These are phyloP conservation scores for Pseudococcus longispinus DNA, from an alignment of 2,888 invertebrate species.

Conservation along the genomic window DNA sequence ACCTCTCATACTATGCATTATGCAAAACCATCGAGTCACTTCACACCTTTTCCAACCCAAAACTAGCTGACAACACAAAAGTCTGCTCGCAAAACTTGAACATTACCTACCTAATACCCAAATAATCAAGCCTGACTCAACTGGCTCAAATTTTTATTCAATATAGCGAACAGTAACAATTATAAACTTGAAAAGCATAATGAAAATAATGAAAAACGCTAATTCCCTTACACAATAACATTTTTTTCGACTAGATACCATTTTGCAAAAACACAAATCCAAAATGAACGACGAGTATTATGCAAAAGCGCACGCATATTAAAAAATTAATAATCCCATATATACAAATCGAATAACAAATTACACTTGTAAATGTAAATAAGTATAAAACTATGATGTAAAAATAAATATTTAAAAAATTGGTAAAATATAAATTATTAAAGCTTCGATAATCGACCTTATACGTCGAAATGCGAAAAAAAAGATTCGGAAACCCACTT, in stretches of 20 bases:
- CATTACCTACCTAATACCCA: not conserved
- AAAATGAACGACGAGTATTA: slow-evolving; percentile 39
- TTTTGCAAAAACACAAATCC: slow-evolving; percentile 28
- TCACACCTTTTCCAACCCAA: not conserved
- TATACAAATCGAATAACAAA: slow-evolving; percentile 32
- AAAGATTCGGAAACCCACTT: not conserved
- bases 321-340: slow-evolving; percentile 20
- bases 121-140: not conserved
- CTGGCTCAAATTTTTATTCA: slow-evolving; percentile 38
- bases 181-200: slow-evolving; percentile 51
- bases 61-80: not conserved
- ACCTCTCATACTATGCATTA: no score
- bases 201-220: slow-evolving; percentile 40
- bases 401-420: slow-evolving; percentile 44
- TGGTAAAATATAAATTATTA: slow-evolving; percentile 40
- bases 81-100: not conserved
- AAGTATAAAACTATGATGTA: slow-evolving; percentile 39
- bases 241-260: slow-evolving; percentile 30
- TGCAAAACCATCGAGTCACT: not conserved
- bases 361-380: slow-evolving; percentile 42
- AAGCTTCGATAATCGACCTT: slow-evolving; percentile 33
- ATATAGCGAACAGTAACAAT: slow-evolving; percentile 55
- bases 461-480: slow-evolving; percentile 12
- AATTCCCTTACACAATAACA: slow-evolving; percentile 15
- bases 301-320: slow-evolving; percentile 39